Base-by-base conservation (phyloP, 2,113 vertebrate genomes). In the Daphoenositta chrysoptera region DNA sequence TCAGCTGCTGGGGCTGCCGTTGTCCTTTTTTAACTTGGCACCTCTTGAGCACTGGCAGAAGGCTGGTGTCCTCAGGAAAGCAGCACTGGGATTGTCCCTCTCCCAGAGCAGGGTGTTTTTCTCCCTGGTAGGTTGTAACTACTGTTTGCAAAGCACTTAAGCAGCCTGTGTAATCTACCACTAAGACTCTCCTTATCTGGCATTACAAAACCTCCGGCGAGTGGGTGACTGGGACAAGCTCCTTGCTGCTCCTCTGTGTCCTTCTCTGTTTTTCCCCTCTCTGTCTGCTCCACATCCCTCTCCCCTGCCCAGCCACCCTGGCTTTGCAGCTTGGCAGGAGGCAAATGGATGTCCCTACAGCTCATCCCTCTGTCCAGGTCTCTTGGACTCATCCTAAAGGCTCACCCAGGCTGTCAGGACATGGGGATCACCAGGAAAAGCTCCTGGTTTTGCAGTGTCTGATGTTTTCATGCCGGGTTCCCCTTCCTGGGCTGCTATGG, bases 131-230 rank as follows among this genome's bases (percentile, higher is more conserved):
- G 83, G 77, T 73, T 96, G 83, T 96, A 96, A 96, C 83, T 96
- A 90, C 84, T 96, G 93, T 96, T 96, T 94, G 97, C 95, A 94
- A 94, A 97, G 96, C 35, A 6, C 96, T 97, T 97, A 96, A 95
- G 95, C 91, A 79, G 86, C 79, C 91, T 6, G 1, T 95, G 92
- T 97, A 97, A 96, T 97, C 95, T 96, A 75, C 82, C 3, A 2
- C 83, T 96, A 92, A 96, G 96, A 83, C 11, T 4, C 68, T 93
- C 86, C 93, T 97, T 93, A 96, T 90, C 95, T 95, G 88, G 75
- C 69, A 64, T 91, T 91, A 76, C 53, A 89, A 71, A 94, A 33
- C 86, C 7, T 14, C 18, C 0, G 0, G 60, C 0, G 3, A 54
- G 37, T 23, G 4, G 39, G 40, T 10, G 5, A 76, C 42, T 3